Evolutionary conservation across 1,140 invertebrate species (phyloP).

Genomic region (Batillaria attramentaria): DNA sequence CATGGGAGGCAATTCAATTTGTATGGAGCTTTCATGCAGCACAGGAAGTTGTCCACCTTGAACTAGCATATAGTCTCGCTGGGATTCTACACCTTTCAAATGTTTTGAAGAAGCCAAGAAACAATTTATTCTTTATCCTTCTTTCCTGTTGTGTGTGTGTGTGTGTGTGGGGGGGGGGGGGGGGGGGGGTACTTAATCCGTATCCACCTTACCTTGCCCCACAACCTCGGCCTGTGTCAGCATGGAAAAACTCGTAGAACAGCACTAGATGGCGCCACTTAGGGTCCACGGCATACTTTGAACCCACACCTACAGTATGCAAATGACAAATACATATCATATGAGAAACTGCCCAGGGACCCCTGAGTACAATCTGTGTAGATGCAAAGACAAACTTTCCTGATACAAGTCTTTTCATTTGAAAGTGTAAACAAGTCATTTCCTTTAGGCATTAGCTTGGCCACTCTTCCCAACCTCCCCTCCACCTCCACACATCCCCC

Average conservation of each 20-base stretch:
- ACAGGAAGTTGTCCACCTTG: background rate
- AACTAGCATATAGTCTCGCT: background rate
- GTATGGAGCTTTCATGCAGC: no score
- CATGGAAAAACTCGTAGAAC: constrained; percentile 71
- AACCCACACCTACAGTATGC: constrained; percentile 5
- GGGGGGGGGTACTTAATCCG: no score
- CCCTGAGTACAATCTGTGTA: no score
- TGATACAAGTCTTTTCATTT: no score
- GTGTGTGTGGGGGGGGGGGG: background rate
- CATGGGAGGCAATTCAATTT: no score
- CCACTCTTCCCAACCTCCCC: no score
- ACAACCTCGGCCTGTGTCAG: constrained; percentile 69
- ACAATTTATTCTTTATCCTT: background rate
- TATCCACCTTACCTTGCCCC: constrained; percentile 63
- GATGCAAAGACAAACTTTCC: no score
- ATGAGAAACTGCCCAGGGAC: no score
- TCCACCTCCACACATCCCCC: no score
- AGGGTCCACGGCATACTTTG: constrained; percentile 36
- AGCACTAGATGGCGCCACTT: constrained; percentile 64
- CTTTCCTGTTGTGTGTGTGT: background rate
- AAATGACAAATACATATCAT: background rate
- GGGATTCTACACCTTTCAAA: background rate
- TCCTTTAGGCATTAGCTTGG: no score
- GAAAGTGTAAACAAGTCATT: no score
- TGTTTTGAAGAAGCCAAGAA: background rate